Conservation (phyloP, 2,113 vertebrate genomes). For the Tenebrosternarchus preto region DNA sequence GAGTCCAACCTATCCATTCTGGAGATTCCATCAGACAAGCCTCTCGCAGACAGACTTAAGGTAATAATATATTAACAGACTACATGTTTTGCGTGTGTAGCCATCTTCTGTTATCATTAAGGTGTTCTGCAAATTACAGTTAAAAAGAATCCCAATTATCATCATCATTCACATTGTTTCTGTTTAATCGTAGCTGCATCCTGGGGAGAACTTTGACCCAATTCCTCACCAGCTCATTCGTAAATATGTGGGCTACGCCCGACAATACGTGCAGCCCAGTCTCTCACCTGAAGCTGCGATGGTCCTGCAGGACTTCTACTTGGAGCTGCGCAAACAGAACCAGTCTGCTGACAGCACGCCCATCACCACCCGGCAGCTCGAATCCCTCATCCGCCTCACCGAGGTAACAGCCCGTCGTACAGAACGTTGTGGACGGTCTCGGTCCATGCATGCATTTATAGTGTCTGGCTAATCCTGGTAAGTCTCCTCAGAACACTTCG, state of each 20-base stretch:
- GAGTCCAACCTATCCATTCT: slow-evolving; percentile 81
- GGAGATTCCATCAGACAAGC: slow-evolving; percentile 77
- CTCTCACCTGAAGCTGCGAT: slow-evolving; percentile 86
- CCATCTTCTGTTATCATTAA: background rate
- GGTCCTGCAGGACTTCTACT: slow-evolving; percentile 90
- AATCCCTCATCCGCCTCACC: slow-evolving; percentile 91
- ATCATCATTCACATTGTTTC: background rate
- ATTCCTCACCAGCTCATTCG: slow-evolving; percentile 88
- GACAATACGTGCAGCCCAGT: slow-evolving; percentile 87
- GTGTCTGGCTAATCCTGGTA: background rate
- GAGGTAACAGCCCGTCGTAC: slow-evolving; percentile 72
- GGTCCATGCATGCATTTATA: background rate
- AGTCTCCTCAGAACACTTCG: background rate
- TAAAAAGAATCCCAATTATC: too few species aligned
- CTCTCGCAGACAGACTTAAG: slow-evolving; percentile 86
- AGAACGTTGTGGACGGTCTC: background rate
- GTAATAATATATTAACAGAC: slow-evolving; percentile 62
- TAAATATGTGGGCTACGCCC: slow-evolving; percentile 93
- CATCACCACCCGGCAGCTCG: slow-evolving; percentile 95
- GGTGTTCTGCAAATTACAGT: too few species aligned
- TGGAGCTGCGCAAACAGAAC: slow-evolving; percentile 88
- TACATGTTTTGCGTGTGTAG: background rate
- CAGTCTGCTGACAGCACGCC: slow-evolving; percentile 84
- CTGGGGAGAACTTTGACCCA: slow-evolving; percentile 83
- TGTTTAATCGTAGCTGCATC: slow-evolving; percentile 70